Base-by-base conservation (phyloP, 2,888 invertebrate genomes). In the Zeuzera pyrina region DNA sequence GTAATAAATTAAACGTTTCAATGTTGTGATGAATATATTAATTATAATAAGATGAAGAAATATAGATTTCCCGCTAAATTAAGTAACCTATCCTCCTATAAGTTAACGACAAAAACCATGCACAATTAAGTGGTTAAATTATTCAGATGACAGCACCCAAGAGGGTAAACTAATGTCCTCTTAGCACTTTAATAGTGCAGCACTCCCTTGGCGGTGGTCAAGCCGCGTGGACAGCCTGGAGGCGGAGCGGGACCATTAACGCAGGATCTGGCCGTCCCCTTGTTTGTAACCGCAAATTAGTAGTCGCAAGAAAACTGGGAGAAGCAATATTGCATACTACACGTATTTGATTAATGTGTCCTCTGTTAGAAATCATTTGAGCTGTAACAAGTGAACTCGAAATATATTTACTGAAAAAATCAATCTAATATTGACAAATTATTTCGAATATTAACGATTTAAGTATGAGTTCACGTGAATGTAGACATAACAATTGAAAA, bases 101-200 rank as follows among this genome's bases (percentile, higher is more conserved):
- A 19, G 8, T 6, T 8, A 48, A 47, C 41, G 45, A 48, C 61
- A 58, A 60, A 63, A 59, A 60, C 59, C 47, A 51, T 50, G 58
- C 54, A 55, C 72, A 76, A 79, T 81, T 77, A 78, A 68, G 63
- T 65, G 68, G 69, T 70, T 67, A 77, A 77, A 70, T 77, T 77
- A 79, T 77, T 70, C 77, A 69, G 67, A 70, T 62, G 72, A 73
- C 69, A 68, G 58, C 49, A 36, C 77, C 73, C 76, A 51, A 52
- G 67, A 63, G 73, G 69, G 68, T 64, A 48, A 53, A 60, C 59
- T 79, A 78, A 81, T 77, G 69, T 57, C 77, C 79, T 77, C 77
- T 83, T 81, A 81, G 78, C 79, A 76, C 79, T 79, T 79, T 76
- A 77, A 81, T 81, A 77, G 81, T 72, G 59, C 54, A 54, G 53